Evolutionary conservation across 2,797 vertebrate genomes (phyloP), one percentile per base, ranked within the genome.

Genomic region (Paguma larvata): DNA sequence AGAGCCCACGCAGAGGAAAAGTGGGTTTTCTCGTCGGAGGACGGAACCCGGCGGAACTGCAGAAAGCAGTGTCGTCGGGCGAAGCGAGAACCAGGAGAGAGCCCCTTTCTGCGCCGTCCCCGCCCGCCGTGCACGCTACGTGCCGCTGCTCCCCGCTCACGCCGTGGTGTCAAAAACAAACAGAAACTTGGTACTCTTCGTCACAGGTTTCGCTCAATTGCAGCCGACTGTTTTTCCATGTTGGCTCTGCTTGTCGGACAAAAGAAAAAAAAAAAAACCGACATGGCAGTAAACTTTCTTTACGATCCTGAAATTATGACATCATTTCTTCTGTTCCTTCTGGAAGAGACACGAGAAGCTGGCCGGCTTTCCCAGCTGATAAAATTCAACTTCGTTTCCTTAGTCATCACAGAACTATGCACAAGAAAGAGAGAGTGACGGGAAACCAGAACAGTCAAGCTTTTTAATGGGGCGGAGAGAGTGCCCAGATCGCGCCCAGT

Each of bases 341-440:
- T 97, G 91, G 94, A 98, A 98, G 97, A 96, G 88, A 67, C 79
- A 88, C 97, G 97, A 96, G 72, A 96, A 97, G 90, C 41, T 95
- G 78, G 62, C 94, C 95, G 87, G 83, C 89, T 98, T 97, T 97
- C 95, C 83, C 89, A 94, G 63, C 80, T 96, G 94, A 98, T 97
- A 98, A 96, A 96, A 82, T 97, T 98, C 96, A 98, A 98, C 98
- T 97, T 97, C 87, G 48, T 97, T 98, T 98, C 79, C 94, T 96
- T 96, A 97, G 97, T 98, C 91, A 95, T 94, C 96, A 77, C 97
- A 94, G 97, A 98, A 97, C 65, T 78, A 68, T 95, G 92, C 48
- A 63, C 15, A 77, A 44, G 91, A 94, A 97, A 97, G 95, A 97
- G 97, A 96, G 85, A 93, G 68, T 95, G 95, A 85, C n/a, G 51